Evolutionary conservation across 2,113 vertebrate genomes (phyloP).

Genomic region (Chitala chitala): DNA sequence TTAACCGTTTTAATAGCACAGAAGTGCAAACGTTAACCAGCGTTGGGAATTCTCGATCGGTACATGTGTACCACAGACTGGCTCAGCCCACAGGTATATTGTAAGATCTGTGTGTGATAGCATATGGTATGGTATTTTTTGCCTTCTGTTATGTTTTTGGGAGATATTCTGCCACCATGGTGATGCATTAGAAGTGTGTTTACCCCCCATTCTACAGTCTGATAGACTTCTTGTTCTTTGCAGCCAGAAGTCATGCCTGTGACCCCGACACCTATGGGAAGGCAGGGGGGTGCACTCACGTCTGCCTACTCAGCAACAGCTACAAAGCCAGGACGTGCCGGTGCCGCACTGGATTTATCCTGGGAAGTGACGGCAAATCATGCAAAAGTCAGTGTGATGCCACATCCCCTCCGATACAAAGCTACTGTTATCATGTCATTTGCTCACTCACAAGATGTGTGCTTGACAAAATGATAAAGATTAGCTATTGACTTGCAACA

Average conservation of each 20-base stretch:
- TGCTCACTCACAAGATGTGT: background rate
- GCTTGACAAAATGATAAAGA: background rate
- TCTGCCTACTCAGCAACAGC: constrained; percentile 88
- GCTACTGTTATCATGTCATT: too few species aligned
- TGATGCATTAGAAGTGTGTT: background rate
- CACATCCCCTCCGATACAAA: background rate
- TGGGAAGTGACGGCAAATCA: constrained; percentile 81
- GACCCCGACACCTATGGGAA: constrained; percentile 73
- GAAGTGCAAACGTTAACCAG: constrained; percentile 66
- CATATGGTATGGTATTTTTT: background rate
- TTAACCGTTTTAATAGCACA: constrained; percentile 84
- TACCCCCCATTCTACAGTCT: background rate
- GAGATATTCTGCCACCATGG: background rate
- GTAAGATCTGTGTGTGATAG: background rate
- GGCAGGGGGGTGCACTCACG: constrained; percentile 83
- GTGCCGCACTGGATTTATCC: constrained; percentile 82
- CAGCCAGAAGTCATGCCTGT: constrained; percentile 88
- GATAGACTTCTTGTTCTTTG: constrained; percentile 32
- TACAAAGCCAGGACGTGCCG: constrained; percentile 90
- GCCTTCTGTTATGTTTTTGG: background rate
- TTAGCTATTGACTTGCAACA: constrained; percentile 9
- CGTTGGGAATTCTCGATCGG: constrained; percentile 64
- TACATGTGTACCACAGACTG: constrained; percentile 85
- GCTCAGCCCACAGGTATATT: constrained; percentile 79
- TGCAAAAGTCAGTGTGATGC: constrained; percentile 89